Evolutionary conservation across 1,140 invertebrate genomes (phyloP).

Genomic region (Oscheius sp.): DNA sequence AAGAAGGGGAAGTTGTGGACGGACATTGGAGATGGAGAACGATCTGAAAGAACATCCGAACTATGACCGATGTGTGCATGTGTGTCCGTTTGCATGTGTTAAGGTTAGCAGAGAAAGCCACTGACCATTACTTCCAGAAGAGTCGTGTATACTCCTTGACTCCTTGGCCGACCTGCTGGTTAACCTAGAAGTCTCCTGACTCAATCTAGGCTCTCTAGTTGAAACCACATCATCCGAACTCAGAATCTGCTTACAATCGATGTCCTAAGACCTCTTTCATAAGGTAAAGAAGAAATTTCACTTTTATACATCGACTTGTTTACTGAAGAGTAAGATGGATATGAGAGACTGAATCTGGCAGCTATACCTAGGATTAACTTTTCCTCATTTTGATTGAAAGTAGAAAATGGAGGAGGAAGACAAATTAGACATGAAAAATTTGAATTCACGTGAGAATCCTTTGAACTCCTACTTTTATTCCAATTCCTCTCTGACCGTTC

Average conservation of each 20-base stretch:
- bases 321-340: background rate
- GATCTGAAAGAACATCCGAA: background rate
- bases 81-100: too few species aligned
- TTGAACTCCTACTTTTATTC: too few species aligned
- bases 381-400: too few species aligned
- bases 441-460: too few species aligned
- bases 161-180: background rate
- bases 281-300: background rate
- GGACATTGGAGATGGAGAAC: background rate
- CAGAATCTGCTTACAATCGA: background rate
- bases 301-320: background rate
- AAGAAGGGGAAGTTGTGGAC: background rate
- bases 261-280: background rate
- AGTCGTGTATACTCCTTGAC: too few species aligned
- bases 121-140: too few species aligned
- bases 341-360: background rate
- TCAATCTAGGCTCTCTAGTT: background rate
- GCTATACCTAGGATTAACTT: too few species aligned
- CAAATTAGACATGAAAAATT: too few species aligned
- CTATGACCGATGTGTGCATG: too few species aligned
- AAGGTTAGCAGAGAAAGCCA: too few species aligned
- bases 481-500: too few species aligned
- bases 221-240: background rate
- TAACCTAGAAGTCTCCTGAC: background rate
- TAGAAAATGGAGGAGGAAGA: too few species aligned